Evolutionary conservation across 53 echinoderm and acorn worm species (phyloP), one percentile per base, ranked within the genome.

Genomic region (Crossaster papposus): DNA sequence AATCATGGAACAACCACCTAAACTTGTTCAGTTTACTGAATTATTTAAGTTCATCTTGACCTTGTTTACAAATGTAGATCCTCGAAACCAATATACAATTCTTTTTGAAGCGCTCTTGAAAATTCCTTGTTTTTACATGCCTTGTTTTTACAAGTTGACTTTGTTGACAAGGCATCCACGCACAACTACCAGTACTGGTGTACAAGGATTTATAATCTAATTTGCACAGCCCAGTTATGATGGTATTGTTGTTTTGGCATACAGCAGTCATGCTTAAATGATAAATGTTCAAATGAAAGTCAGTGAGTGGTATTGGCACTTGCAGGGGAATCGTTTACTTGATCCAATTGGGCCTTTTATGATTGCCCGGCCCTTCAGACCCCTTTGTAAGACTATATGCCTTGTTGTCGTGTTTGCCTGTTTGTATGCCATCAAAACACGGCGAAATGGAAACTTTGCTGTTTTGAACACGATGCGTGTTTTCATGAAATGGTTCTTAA

Each of bases 181-280:
- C 28, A 44, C 44, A 5, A 44, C 44, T 44, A 44, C 3, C n/a
- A n/a, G 9, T 26, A 20, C 68, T n/a, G 11, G 28, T 68, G 68
- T 23, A 68, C 28, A 68, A 68, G 28, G 28, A 68, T 68, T 68
- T 51, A 12, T 50, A 54, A 72, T 52, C 73, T 52, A 84, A 84
- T 84, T 84, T 84, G 53, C 73, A 84, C 84, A 73, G 84, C 84
- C 84, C 53, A 84, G 52, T 72, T 84, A 72, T 73, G 52, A 65
- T 37, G 12, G 44, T 32, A 84, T 72, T 84, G 72, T 84, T 72
- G 70, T 53, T 65, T 83, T 31, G 30, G 73, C 37, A 84, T 51
- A 84, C 72, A 51, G 12, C 24, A 73, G 73, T 84, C 73, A 72
- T 52, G 23, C 84, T 84, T 72, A 84, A n/a, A n/a, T 24, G 28